A percentile compares a stretch with the other conserved stretches of the same genome.
These are phyloP conservation scores for Gorsachius goisagi DNA, from an alignment of 2,113 vertebrate species.

Conservation along the genomic window DNA sequence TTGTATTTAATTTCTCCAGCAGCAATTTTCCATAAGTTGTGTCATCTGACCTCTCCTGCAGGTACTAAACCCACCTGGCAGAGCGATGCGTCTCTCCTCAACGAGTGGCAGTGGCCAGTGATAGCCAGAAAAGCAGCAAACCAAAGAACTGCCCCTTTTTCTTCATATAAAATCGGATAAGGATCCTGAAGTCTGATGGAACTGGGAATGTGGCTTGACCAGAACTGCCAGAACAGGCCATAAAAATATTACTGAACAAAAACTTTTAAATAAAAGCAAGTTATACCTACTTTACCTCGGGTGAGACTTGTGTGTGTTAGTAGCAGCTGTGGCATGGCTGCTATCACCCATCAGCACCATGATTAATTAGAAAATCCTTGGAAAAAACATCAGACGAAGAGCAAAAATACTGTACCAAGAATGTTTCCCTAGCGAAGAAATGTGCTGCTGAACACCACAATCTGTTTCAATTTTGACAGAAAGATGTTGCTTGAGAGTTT, in stretches of 20 bases:
- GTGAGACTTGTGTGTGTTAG: not conserved
- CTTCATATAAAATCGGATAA: not conserved
- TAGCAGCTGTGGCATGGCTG: not conserved
- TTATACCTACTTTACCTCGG: not conserved
- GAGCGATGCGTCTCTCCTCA: accelerated
- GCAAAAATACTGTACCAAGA: conserved; percentile 22
- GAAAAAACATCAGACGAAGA: conserved; percentile 5
- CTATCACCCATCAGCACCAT: not conserved
- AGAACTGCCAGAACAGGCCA: not conserved
- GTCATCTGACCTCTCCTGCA: not conserved
- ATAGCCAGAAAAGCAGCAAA: not conserved
- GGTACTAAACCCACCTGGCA: not conserved
- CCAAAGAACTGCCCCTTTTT: not conserved
- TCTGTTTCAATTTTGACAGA: conserved; percentile 66
- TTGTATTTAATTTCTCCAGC: not conserved
- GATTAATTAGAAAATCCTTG: conserved; percentile 38
- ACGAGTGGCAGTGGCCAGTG: not conserved
- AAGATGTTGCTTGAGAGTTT: conserved; percentile 59
- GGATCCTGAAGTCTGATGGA: not conserved
- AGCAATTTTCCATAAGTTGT: not conserved
- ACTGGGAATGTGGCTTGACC: not conserved
- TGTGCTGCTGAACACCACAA: conserved; percentile 49
- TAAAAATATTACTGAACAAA: not conserved
- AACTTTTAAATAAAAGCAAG: not conserved
- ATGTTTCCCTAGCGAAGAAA: conserved; percentile 49